These are phyloP conservation scores for Eutolmus rufibarbis DNA, from an alignment of 2,888 invertebrate species.

Conservation along the genomic window DNA sequence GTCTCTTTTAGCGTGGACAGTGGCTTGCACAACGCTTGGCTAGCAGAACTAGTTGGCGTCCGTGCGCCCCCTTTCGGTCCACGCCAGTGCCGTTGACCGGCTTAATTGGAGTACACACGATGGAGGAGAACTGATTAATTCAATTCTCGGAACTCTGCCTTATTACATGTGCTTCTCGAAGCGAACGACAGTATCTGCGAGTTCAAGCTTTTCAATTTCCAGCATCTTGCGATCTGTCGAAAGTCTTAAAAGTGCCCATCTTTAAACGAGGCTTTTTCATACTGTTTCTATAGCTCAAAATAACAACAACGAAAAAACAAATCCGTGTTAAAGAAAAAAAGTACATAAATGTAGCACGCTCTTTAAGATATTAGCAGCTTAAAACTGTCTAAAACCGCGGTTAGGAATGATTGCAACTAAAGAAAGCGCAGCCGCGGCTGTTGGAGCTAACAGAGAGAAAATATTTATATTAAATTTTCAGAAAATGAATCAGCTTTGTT, in stretches of 20 bases:
- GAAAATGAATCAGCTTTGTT: background rate
- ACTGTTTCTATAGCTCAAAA: background rate
- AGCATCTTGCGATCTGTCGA: background rate
- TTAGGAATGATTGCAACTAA: background rate
- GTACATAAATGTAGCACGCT: too few species aligned
- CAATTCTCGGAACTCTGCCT: background rate
- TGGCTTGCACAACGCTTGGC: background rate
- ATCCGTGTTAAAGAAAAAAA: background rate
- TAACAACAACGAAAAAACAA: background rate
- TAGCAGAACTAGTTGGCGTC: background rate
- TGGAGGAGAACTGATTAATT: background rate
- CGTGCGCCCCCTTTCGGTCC: background rate
- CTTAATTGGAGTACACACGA: background rate
- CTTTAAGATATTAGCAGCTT: background rate
- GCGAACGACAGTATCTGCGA: background rate
- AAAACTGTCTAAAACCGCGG: background rate
- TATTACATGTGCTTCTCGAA: background rate
- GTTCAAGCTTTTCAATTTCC: background rate
- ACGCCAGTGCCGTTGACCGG: background rate
- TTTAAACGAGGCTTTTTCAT: background rate
- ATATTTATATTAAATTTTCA: too few species aligned
- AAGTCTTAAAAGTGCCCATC: background rate
- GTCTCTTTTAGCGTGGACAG: background rate
- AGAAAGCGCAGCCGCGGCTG: background rate
- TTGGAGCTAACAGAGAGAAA: background rate